Conservation (phyloP, 2,797 vertebrate species). For the Brachymystax lenok region DNA sequence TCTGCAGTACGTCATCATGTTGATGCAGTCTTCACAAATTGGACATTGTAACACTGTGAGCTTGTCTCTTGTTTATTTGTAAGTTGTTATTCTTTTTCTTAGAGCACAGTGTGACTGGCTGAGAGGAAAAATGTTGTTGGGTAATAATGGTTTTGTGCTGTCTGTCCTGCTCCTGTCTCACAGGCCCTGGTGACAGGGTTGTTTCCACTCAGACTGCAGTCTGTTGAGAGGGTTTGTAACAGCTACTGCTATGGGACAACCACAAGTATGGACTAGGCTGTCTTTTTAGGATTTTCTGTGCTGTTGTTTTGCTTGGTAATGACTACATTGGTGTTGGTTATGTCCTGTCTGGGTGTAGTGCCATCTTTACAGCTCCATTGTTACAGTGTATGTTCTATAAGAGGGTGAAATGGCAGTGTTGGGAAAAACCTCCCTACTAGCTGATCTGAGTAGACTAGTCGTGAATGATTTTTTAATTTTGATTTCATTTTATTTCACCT, state of each 20-base stretch:
- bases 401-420: slow-evolving; percentile 14
- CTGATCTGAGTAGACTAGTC: slow-evolving; percentile 6
- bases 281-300: slow-evolving; percentile 25
- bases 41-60: not conserved
- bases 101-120: not conserved
- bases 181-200: not conserved
- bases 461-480: not conserved
- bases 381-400: slow-evolving; percentile 15
- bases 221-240: not conserved
- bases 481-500: no score
- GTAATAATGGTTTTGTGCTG: not conserved
- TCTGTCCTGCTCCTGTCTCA: not conserved
- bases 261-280: slow-evolving; percentile 36
- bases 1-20: not conserved
- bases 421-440: slow-evolving; percentile 26
- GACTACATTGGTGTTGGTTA: slow-evolving; percentile 32
- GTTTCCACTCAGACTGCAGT: slow-evolving; percentile 1
- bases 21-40: not conserved
- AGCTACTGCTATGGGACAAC: slow-evolving; percentile 15
- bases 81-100: not conserved
- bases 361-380: slow-evolving; percentile 28
- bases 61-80: not conserved
- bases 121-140: not conserved
- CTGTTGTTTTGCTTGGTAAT: slow-evolving; percentile 32
- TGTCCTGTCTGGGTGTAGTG: slow-evolving; percentile 20